phyloP scores from a whole-genome alignment of 2,113 vertebrate genomes.

The Suncus etruscus region DNA sequence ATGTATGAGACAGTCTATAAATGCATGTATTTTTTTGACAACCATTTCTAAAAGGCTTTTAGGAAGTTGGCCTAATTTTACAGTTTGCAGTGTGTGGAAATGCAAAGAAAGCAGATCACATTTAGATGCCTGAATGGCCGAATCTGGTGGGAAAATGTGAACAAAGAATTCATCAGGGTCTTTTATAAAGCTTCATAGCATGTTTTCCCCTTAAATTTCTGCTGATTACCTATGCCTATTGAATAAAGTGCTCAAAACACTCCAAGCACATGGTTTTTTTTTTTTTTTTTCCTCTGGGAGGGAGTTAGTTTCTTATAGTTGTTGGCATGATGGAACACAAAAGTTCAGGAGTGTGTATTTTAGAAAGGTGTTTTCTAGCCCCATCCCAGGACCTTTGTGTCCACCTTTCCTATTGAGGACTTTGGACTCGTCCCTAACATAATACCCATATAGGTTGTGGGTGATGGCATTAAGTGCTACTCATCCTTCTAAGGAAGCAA shows the following conservation, averaged over 20 bases:
- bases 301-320: not conserved
- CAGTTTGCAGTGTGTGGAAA: constrained; percentile 25
- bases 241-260: not conserved
- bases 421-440: not conserved
- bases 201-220: not conserved
- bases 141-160: not conserved
- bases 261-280: not conserved
- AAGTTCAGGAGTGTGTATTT: not conserved
- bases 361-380: not conserved
- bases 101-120: constrained; percentile 50
- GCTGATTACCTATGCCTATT: not conserved
- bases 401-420: not conserved
- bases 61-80: not conserved
- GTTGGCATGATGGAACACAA: not conserved
- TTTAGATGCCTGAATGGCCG: not conserved
- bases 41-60: not conserved
- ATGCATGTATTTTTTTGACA: constrained; percentile 20
- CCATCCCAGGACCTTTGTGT: not conserved
- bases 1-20: not conserved
- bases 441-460: not conserved
- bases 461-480: not conserved
- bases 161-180: not conserved
- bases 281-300: not conserved
- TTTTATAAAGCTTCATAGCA: constrained; percentile 21
- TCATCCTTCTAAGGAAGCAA: not conserved